Evolutionary conservation across 1,140 invertebrate genomes (phyloP), one percentile per base, ranked within the genome.

Genomic region (Drosophila parvula): DNA sequence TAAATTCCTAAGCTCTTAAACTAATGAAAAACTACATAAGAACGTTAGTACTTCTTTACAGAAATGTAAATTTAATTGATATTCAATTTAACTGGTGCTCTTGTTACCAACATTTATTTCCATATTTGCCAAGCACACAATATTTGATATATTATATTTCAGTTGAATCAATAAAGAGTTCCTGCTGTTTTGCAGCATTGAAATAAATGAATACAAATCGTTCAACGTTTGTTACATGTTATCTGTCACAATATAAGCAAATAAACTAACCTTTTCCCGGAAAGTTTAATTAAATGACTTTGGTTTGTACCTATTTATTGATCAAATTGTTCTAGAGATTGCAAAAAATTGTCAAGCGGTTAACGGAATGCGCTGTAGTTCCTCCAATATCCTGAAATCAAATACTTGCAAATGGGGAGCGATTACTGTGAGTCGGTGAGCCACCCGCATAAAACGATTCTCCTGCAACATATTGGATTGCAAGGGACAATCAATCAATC

Each of bases 401-500:
- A 62, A 62, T 62, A 28, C 32, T 36, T 55, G 62, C 38, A 45
- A 69, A 69, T 69, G 38, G 65, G n/a, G 32, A 69, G 32, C 65
- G 48, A 69, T 69, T 67, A 69, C 47, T 55, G 65, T 38, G 43
- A 69, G 40, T 53, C 8, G 30, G 18, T 5, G 41, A 47, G 22
- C 30, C 30, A 68, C 41, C 73, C 73, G 62, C 74, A 76, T 61
- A 18, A 74, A 55, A 22, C 70, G 57, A 62, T 77, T 77, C 57
- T 22, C 61, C 50, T 75, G 65, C 69, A 73, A 70, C 69, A 73
- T 73, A 73, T 74, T 74, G 56, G 70, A 74, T 74, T 73, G 70
- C 70, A 74, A 36, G 55, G 38, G 74, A 60, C 74, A 68, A 77
- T 77, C 74, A 76, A 77, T 77, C 74, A 77, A 77, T 77, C 50